Evolutionary conservation across 2,113 vertebrate genomes (phyloP), one percentile per base, ranked within the genome.

Genomic region (Elaphurus davidianus): DNA sequence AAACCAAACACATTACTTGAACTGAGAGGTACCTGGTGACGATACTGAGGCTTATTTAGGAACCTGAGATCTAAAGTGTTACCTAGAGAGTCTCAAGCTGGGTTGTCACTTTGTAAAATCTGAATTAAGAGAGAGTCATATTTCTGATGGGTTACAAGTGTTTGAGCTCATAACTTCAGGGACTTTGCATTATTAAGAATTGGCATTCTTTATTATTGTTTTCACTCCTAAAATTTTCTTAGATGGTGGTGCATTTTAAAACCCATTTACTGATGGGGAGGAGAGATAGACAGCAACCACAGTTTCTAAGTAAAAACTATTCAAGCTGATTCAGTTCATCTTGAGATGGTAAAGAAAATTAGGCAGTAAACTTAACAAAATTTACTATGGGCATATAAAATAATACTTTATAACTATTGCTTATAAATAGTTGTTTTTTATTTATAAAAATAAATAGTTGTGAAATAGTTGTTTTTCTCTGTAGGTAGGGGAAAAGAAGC

Each of bases 271-370:
- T 55, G 23, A 91, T 94, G 28, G 54, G 33, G 43, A 87, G 11
- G 8, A 93, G 43, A 71, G 43, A 57, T 3, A 86, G 55, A 23
- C 25, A 19, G 76, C 78, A 60, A 50, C n/a, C 71, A 14, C 54
- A 13, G 23, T 96, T 97, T 81, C 15, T 64, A 62, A 93, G 16
- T 74, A 52, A 79, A 83, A 96, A 60, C 45, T 84, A 59, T 94
- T 81, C 36, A 78, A 17, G 23, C 30, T 87, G 54, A 96, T 91
- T 92, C 54, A 95, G 45, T 76, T 95, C 50, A 88, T 78, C 76
- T 94, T 94, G 28, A 94, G 25, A 50, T 91, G 13, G n/a, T 95
- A 74, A 76, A 78, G 64, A 96, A 97, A 92, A 96, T 54, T 85
- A 83, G 84, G 43, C n/a, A 85, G 14, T 88, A 87, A n/a, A 71